Evolutionary conservation across 2,888 invertebrate species (phyloP).

Genomic region (Crematogaster levior): DNA sequence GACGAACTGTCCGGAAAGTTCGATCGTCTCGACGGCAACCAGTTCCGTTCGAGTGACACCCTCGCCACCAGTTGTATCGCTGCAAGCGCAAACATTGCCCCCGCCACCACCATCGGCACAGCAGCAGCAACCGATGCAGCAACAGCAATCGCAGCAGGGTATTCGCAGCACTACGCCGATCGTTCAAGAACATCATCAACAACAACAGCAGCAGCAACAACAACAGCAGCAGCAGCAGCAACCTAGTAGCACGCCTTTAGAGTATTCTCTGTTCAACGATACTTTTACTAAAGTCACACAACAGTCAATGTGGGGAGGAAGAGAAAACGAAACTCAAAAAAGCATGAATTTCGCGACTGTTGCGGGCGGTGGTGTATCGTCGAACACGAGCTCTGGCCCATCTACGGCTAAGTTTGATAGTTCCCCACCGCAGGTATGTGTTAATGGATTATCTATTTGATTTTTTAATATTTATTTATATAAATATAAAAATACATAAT

Average conservation of each 20-base stretch:
- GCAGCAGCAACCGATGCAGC: constrained; percentile 74
- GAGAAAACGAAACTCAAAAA: constrained; percentile 87
- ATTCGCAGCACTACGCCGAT: constrained; percentile 77
- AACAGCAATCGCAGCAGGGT: constrained; percentile 77
- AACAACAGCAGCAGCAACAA: constrained; percentile 82
- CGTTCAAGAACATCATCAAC: constrained; percentile 76
- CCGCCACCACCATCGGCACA: constrained; percentile 72
- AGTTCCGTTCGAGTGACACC: constrained; percentile 79
- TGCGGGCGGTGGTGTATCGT: constrained; percentile 87
- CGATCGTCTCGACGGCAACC: constrained; percentile 72
- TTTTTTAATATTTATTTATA: neutral
- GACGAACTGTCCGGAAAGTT: constrained; percentile 75
- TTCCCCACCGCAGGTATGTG: constrained; percentile 86
- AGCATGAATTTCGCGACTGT: constrained; percentile 91
- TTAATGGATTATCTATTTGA: neutral
- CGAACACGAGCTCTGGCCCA: constrained; percentile 85
- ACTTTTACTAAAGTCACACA: constrained; percentile 89
- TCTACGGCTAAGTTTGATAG: constrained; percentile 87
- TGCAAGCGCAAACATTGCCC: constrained; percentile 80
- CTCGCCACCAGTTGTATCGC: constrained; percentile 76
- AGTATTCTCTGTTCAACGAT: constrained; percentile 96
- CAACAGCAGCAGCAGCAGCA: constrained; percentile 78
- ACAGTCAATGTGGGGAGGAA: constrained; percentile 88
- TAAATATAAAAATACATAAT: no score
- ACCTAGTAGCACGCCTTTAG: constrained; percentile 87